Evolutionary conservation across 2,797 vertebrate species (phyloP).

Genomic region (Neopelma chrysocephalum): DNA sequence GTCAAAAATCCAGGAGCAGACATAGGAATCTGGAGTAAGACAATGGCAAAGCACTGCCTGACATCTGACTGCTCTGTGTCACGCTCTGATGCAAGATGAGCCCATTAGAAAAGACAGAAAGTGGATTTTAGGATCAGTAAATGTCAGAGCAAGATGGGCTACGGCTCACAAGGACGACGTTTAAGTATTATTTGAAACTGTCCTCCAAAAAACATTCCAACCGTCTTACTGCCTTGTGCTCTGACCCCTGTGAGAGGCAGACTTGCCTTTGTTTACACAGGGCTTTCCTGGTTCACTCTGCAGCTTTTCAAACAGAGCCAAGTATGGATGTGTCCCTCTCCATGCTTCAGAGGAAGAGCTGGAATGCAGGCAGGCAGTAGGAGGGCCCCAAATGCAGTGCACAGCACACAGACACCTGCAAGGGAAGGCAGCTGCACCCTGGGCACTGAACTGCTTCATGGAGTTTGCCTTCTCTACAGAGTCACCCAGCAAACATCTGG

Average conservation of each 20-base stretch:
- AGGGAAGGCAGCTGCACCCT: no score
- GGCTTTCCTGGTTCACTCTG: neutral
- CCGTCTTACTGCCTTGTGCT: neutral
- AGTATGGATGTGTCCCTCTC: neutral
- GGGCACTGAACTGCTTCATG: no score
- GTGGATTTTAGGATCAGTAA: neutral
- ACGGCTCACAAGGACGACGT: neutral
- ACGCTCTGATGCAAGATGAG: neutral
- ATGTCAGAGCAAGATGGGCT: neutral
- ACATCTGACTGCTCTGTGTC: neutral
- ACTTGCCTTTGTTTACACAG: neutral
- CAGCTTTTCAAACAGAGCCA: neutral
- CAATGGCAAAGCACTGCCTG: neutral
- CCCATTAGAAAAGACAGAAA: neutral
- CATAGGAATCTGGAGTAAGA: neutral
- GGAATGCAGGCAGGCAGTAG: neutral
- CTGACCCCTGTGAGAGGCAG: neutral
- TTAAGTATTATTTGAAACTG: neutral
- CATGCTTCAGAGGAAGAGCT: neutral
- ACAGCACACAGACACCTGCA: neutral
- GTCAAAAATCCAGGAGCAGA: neutral
- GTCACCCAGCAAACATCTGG: no score
- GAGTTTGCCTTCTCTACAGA: no score
- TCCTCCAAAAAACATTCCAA: neutral
- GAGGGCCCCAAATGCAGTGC: neutral